These are phyloP conservation scores for Coregonus ussuriensis DNA, from an alignment of 2,797 vertebrate genomes.

Conservation along the genomic window DNA sequence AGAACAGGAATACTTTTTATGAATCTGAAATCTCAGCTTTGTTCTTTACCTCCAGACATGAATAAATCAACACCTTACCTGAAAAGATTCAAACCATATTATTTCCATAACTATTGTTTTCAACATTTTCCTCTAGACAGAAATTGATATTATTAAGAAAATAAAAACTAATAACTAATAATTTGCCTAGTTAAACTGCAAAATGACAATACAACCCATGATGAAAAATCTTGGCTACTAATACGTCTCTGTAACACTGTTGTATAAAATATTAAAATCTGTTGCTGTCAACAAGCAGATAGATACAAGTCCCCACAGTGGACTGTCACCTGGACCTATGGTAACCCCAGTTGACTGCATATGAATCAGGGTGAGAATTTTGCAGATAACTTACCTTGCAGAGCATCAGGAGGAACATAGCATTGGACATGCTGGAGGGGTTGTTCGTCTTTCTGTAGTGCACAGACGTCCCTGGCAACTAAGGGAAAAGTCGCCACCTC, in stretches of 20 bases:
- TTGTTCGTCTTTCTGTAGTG: constrained; percentile 59
- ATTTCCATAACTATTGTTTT: neutral
- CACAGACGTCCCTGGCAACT: constrained; percentile 70
- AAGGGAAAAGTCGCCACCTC: constrained; percentile 65
- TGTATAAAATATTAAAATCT: constrained; percentile 16
- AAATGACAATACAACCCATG: neutral
- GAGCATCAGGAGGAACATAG: constrained; percentile 92
- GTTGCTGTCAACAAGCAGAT: constrained; percentile 29
- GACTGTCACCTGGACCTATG: constrained; percentile 22
- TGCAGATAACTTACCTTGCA: constrained; percentile 84
- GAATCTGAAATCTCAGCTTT: neutral
- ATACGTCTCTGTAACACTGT: neutral
- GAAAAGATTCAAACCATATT: neutral
- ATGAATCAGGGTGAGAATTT: neutral
- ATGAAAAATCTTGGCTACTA: neutral
- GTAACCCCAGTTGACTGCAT: constrained; percentile 4
- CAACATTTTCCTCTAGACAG: neutral
- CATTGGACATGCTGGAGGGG: constrained; percentile 82
- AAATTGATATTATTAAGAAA: neutral
- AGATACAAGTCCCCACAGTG: neutral
- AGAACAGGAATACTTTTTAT: neutral
- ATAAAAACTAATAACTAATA: neutral
- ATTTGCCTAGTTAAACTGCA: neutral
- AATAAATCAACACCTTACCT: neutral
- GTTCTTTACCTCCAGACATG: constrained; percentile 2